Evolutionary conservation across 2,113 vertebrate species (phyloP), one percentile per base, ranked within the genome.

Genomic region (Chamaetylas fuelleborni): DNA sequence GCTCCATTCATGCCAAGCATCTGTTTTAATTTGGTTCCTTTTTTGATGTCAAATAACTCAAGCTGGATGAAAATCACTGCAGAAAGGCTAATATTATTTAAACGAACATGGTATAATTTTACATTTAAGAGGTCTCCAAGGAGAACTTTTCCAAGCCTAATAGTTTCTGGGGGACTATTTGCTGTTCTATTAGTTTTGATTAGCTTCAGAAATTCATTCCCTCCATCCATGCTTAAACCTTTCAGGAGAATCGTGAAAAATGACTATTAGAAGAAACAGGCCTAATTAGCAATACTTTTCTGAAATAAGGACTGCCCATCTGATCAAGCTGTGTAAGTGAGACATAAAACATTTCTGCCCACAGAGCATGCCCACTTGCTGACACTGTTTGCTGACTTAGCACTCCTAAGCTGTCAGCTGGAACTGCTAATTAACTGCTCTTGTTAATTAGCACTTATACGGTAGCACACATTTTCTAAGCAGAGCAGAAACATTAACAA

Each of bases 1-100:
- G 56, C 67, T 45, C 82, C 91, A 61, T 73, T 92, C 77, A 62
- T 74, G 87, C 88, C 91, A 91, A 95, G 76, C 81, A 92, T 96
- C 89, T 97, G 94, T 83, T 96, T 97, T 93, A 92, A 76, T 96
- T 94, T 88, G 38, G 34, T 82, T 88, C 58, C 50, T 88, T 92
- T 88, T 96, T 29, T 81, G 74, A 79, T 90, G 81, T 91, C 60
- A 92, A 85, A 90, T 95, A 93, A 79, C 60, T 90, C 33, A 83
- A 88, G 47, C 66, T 81, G 79, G 40, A 90, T 64, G 89, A 83
- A 86, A 88, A 88, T 58, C 92, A 74, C 57, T 62, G 45, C 57
- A 83, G 91, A 90, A 86, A 61, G 8, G 60, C 47, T 69, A 83
- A 83, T n/a, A 47, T 86, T 90, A 82, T 66, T 86, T 90, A 62